phyloP scores from a whole-genome alignment of 2,797 vertebrate genomes.

The Crenichthys baileyi region DNA sequence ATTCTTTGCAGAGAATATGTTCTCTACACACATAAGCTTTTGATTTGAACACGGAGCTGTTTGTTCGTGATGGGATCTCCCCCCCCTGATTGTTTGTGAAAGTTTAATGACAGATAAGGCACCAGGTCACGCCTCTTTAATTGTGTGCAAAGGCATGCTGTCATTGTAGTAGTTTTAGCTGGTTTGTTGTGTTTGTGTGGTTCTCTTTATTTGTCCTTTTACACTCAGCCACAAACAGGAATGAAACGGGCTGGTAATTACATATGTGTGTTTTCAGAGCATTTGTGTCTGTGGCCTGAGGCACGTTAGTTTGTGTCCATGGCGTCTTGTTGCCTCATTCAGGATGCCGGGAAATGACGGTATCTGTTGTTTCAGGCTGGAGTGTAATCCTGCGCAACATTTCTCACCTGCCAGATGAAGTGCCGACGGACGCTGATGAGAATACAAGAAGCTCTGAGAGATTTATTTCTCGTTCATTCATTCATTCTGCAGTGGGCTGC shows the following conservation, averaged over 20 bases:
- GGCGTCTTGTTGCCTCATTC: slow-evolving; percentile 45
- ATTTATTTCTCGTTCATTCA: slow-evolving; percentile 59
- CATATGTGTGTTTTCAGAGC: slow-evolving; percentile 33
- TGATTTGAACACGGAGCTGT: slow-evolving; percentile 30
- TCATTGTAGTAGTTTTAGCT: neutral
- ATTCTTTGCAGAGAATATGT: slow-evolving; percentile 34
- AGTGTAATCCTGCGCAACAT: slow-evolving; percentile 27
- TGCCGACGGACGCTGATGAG: slow-evolving; percentile 48
- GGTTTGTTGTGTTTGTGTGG: slow-evolving; percentile 17
- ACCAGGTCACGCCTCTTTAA: slow-evolving; percentile 21
- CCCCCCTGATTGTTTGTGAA: slow-evolving; percentile 15
- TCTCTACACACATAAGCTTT: slow-evolving; percentile 2
- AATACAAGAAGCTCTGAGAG: slow-evolving; percentile 45
- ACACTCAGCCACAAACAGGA: slow-evolving; percentile 14
- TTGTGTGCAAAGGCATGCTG: neutral
- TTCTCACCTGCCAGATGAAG: slow-evolving; percentile 33
- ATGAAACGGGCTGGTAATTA: slow-evolving; percentile 20
- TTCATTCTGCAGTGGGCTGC: slow-evolving; percentile 43
- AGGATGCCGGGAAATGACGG: slow-evolving; percentile 49
- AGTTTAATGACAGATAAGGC: slow-evolving; percentile 37
- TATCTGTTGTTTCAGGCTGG: slow-evolving; percentile 70
- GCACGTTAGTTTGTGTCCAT: slow-evolving; percentile 63
- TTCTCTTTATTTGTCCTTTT: neutral
- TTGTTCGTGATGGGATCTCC: slow-evolving; percentile 44
- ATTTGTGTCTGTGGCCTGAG: slow-evolving; percentile 31